phyloP scores from a whole-genome alignment of 1,140 invertebrate genomes.

The Harpegnathos saltator region DNA sequence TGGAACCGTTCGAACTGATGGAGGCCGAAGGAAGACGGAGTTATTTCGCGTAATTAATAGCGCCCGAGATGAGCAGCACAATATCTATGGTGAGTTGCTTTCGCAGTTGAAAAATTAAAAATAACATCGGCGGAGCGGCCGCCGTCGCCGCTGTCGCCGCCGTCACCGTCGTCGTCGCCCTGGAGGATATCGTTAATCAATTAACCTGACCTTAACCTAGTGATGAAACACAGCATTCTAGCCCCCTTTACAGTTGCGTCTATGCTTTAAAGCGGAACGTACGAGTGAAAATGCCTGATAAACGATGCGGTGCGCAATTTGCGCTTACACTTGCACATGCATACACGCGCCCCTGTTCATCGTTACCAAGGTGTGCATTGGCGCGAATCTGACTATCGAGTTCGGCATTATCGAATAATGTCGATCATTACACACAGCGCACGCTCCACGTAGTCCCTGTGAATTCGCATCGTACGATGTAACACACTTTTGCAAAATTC shows the following conservation, averaged over 20 bases:
- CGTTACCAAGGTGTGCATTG: not conserved
- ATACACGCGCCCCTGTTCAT: not conserved
- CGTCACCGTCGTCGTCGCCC: too few relatives aligned
- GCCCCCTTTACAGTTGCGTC: slow-evolving; percentile 34
- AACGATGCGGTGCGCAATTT: not conserved
- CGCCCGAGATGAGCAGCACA: not conserved
- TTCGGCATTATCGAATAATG: slow-evolving; percentile 9
- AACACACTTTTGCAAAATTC: not conserved
- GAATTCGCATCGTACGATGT: too few relatives aligned
- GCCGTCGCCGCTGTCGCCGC: too few relatives aligned
- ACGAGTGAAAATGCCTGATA: slow-evolving; percentile 6
- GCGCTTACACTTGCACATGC: not conserved
- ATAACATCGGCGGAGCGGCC: not conserved
- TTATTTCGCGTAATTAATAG: slow-evolving; percentile 8
- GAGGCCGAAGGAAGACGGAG: not conserved
- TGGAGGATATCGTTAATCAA: slow-evolving; percentile 34
- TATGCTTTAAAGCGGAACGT: slow-evolving; percentile 61
- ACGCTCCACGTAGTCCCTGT: too few relatives aligned
- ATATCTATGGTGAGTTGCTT: not conserved
- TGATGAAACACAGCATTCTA: slow-evolving; percentile 53
- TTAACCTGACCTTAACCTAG: slow-evolving; percentile 64
- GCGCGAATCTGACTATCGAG: slow-evolving; percentile 10
- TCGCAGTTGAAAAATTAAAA: slow-evolving; percentile 11
- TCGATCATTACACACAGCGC: not conserved
- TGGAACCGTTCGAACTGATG: too few relatives aligned